Percentiles rank a stretch among this genome's conserved stretches.
Conservation (phyloP, 23 tunicate genomes). For the Phallusia fumigata region DNA sequence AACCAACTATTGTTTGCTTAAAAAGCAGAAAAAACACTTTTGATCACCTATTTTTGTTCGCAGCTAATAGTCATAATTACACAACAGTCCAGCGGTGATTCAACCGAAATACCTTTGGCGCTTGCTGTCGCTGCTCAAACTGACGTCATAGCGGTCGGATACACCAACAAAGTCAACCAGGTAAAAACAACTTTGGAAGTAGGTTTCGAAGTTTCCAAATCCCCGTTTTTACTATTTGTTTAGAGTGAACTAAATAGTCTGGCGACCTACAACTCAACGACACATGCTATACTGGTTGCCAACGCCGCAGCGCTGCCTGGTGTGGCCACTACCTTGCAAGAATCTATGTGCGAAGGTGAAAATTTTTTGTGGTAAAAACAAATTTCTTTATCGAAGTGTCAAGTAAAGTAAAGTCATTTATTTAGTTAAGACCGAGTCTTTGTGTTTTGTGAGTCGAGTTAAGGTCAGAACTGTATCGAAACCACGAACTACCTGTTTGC, state of each 20-base stretch:
- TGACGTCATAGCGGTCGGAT: constrained; percentile 40
- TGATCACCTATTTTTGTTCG: not conserved
- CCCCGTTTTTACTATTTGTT: not conserved
- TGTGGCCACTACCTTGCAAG: not conserved
- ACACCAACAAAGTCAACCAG: not conserved
- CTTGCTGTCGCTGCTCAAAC: constrained; percentile 1
- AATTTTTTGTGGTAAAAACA: too few relatives aligned
- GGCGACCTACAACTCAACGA: not conserved
- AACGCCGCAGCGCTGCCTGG: not conserved
- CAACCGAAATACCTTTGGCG: not conserved
- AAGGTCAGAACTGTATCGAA: too few relatives aligned
- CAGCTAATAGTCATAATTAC: constrained; percentile 27
- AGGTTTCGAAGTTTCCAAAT: too few relatives aligned
- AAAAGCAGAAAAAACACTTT: too few relatives aligned
- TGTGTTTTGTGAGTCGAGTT: too few relatives aligned
- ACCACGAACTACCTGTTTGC: too few relatives aligned
- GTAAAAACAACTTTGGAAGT: too few relatives aligned
- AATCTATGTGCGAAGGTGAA: constrained; percentile 23
- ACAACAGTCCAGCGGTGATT: constrained; percentile 14
- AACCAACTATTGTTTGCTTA: too few relatives aligned
- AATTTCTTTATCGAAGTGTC: too few relatives aligned
- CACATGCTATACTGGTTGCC: constrained; percentile 20
- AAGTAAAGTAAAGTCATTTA: too few relatives aligned
- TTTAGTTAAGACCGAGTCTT: too few relatives aligned
- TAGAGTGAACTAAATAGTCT: not conserved